Evolutionary conservation across 2,797 vertebrate species (phyloP).

Genomic region (Bovichtus variegatus): DNA sequence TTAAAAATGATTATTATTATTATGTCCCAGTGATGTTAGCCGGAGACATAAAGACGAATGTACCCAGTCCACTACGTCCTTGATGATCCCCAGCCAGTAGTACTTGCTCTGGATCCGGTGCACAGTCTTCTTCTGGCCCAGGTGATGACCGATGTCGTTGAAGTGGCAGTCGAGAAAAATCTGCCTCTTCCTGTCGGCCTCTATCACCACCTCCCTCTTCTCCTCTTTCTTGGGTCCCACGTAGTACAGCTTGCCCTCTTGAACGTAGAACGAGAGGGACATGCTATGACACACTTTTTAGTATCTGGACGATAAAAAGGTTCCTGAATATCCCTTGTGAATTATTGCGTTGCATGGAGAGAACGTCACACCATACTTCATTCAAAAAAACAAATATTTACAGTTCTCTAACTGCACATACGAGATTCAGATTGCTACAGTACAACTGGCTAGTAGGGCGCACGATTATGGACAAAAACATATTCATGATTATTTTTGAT

Average conservation of each 20-base stretch:
- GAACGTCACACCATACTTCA: neutral
- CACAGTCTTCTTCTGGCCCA: constrained; percentile 94
- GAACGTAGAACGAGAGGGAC: neutral
- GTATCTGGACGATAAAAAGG: neutral
- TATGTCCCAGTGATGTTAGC: neutral
- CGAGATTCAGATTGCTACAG: too few species aligned
- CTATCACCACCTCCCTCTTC: constrained; percentile 93
- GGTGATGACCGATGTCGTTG: constrained; percentile 89
- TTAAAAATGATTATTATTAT: neutral
- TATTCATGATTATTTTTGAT: too few species aligned
- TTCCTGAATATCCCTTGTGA: neutral
- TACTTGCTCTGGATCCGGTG: constrained; percentile 93
- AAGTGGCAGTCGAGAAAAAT: constrained; percentile 93
- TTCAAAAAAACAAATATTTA: constrained; percentile 1
- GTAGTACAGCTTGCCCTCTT: constrained; percentile 91
- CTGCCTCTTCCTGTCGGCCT: constrained; percentile 87
- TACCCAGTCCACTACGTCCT: constrained; percentile 95
- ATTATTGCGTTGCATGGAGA: neutral
- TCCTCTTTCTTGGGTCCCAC: constrained; percentile 93
- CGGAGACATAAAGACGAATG: neutral
- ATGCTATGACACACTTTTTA: neutral
- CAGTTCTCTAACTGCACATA: too few species aligned
- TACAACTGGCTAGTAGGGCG: too few species aligned
- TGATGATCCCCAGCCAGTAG: constrained; percentile 95
- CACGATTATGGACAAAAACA: too few species aligned